Percentiles rank a stretch among this genome's conserved stretches.
Conservation (phyloP, 2,888 invertebrate genomes). For the Protophormia terraenovae region DNA sequence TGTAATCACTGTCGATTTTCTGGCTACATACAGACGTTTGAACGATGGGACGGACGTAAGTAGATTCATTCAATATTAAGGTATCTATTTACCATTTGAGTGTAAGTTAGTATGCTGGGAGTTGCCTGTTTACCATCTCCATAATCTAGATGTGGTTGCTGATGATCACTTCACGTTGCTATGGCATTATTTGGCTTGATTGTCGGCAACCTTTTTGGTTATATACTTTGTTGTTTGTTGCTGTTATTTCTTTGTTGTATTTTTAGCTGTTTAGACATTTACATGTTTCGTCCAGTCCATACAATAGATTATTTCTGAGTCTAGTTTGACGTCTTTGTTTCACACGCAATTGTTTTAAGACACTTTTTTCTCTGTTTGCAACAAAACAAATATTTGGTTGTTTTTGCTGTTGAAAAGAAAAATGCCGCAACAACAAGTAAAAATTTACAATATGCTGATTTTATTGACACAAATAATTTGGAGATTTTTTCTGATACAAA, state of each 20-base stretch:
- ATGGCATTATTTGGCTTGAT: conserved; percentile 52
- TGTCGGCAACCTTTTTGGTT: conserved; percentile 58
- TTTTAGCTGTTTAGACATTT: conserved; percentile 66
- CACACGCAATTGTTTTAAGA: conserved; percentile 63
- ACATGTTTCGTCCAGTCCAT: conserved; percentile 59
- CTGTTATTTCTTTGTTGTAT: conserved; percentile 28
- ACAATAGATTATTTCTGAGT: conserved; percentile 63
- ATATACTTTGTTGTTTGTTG: not conserved
- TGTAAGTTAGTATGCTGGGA: not conserved
- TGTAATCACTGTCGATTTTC: conserved; percentile 68
- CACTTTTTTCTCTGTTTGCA: not conserved
- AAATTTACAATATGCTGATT: conserved; percentile 10
- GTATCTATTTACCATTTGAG: conserved; percentile 6
- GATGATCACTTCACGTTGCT: conserved; percentile 51
- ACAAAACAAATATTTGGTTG: conserved; percentile 34
- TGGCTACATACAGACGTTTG: conserved; percentile 29
- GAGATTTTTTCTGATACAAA: not conserved
- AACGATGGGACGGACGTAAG: not conserved
- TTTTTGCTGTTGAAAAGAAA: conserved; percentile 44
- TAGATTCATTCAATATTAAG: not conserved
- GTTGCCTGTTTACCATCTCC: conserved; percentile 47
- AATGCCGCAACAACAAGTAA: conserved; percentile 38
- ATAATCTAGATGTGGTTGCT: conserved; percentile 42
- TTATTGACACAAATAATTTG: conserved; percentile 11
- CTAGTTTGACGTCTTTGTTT: conserved; percentile 67